Evolutionary conservation across 2,888 invertebrate species (phyloP).

Genomic region (Prenolepis imparis): DNA sequence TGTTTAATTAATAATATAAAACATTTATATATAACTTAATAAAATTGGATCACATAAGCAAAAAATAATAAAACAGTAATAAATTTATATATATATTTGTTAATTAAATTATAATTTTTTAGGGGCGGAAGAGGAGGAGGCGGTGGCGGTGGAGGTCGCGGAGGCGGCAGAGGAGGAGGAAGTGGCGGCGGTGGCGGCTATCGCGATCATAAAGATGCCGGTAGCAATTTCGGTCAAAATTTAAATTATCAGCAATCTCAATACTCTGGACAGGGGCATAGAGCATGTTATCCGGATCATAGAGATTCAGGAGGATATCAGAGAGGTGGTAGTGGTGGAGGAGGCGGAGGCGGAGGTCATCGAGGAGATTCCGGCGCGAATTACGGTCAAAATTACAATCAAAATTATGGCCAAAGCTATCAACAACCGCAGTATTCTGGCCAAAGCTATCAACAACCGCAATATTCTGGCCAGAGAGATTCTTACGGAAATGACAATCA

Average conservation of each 20-base stretch:
- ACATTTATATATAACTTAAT: too few species aligned
- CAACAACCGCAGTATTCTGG: conserved; percentile 25
- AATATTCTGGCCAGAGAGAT: conserved; percentile 55
- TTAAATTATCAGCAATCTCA: conserved; percentile 75
- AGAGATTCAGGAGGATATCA: conserved; percentile 70
- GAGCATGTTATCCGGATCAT: conserved; percentile 52
- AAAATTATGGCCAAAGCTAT: conserved; percentile 56
- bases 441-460: conserved; percentile 30
- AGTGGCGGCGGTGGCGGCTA: conserved; percentile 58
- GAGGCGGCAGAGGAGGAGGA: conserved; percentile 57
- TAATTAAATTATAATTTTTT: conserved; percentile 13
- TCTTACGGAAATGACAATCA: conserved; percentile 65
- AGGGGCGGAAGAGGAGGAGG: conserved; percentile 82
- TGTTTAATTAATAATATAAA: too few species aligned
- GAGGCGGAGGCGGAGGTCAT: conserved; percentile 77
- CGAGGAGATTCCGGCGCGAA: conserved; percentile 12
- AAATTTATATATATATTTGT: background rate
- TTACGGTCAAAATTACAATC: conserved; percentile 54
- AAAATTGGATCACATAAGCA: too few species aligned
- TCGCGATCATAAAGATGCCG: conserved; percentile 76
- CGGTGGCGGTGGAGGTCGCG: conserved; percentile 63
- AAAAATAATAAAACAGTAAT: background rate
- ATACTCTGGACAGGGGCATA: conserved; percentile 66
- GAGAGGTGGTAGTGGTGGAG: conserved; percentile 53
- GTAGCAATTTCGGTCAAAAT: conserved; percentile 78